phyloP scores from a whole-genome alignment of 2,888 invertebrate species.

The Phania funesta region DNA sequence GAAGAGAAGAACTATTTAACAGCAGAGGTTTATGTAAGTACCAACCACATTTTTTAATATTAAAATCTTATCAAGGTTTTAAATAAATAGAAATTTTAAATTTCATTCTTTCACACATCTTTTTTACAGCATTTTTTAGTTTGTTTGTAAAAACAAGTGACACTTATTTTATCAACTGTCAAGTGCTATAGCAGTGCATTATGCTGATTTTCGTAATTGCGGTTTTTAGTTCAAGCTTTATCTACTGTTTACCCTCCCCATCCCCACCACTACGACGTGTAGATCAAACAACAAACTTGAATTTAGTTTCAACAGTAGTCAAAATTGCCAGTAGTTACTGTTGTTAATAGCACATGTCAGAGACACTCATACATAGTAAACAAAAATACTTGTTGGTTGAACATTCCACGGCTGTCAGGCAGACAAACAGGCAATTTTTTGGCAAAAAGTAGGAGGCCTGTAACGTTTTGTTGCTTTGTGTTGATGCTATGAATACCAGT shows the following conservation, averaged over 20 bases:
- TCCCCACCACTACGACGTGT: background rate
- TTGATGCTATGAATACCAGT: slow-evolving; percentile 31
- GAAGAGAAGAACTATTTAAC: no score
- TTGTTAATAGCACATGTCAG: slow-evolving; percentile 35
- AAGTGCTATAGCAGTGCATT: slow-evolving; percentile 42
- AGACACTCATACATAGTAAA: slow-evolving; percentile 40
- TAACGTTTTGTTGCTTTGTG: slow-evolving; percentile 5
- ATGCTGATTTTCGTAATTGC: slow-evolving; percentile 58
- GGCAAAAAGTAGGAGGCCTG: slow-evolving; percentile 10
- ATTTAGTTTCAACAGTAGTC: slow-evolving; percentile 26
- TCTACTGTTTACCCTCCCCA: background rate
- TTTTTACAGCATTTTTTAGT: background rate
- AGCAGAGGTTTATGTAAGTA: no score
- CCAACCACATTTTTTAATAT: no score
- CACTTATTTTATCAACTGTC: slow-evolving; percentile 46
- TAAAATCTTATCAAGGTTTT: no score
- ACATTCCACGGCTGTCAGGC: background rate
- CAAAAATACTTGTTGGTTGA: slow-evolving; percentile 51
- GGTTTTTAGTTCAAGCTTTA: slow-evolving; percentile 13
- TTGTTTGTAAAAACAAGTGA: slow-evolving; percentile 12
- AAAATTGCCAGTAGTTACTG: slow-evolving; percentile 27
- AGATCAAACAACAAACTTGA: slow-evolving; percentile 23
- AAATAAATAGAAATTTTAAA: background rate
- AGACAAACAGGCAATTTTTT: background rate
- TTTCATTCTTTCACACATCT: background rate